Evolutionary conservation across 2,797 vertebrate genomes (phyloP).

Genomic region (Epinephelus malabaricus): DNA sequence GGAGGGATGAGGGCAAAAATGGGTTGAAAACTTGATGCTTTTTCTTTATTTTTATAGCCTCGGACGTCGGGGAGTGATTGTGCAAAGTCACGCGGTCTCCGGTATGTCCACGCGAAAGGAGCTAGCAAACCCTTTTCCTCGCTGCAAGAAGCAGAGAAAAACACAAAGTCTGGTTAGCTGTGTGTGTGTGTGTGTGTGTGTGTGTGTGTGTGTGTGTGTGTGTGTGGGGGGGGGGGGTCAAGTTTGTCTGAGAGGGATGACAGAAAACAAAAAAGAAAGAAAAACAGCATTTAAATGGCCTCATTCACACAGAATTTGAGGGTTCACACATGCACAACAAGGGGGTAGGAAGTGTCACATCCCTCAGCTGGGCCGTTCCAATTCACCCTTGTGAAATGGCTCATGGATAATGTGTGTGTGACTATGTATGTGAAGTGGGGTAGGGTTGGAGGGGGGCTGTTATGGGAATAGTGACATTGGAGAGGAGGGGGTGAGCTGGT

Average conservation of each 20-base stretch:
- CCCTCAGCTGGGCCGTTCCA: constrained; percentile 18
- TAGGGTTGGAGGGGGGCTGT: neutral
- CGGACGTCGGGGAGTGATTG: constrained; percentile 75
- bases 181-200: neutral
- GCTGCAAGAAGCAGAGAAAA: constrained; percentile 81
- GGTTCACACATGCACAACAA: constrained; percentile 34
- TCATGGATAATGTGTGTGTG: constrained; percentile 60
- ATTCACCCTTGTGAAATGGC: constrained; percentile 55
- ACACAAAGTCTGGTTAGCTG: constrained; percentile 51
- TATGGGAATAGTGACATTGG: constrained; percentile 39
- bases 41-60: constrained; percentile 42
- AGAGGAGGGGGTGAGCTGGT: neutral
- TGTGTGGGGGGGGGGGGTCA: neutral
- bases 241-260: constrained; percentile 16
- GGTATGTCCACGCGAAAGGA: constrained; percentile 95
- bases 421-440: neutral
- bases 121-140: constrained; percentile 99
- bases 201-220: neutral
- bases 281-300: constrained; percentile 34
- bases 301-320: constrained; percentile 52
- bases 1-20: constrained; percentile 74
- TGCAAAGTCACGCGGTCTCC: constrained; percentile 98
- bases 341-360: constrained; percentile 49
- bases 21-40: constrained; percentile 91
- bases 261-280: constrained; percentile 12